Conservation (phyloP, 2,113 vertebrate genomes). For the Mixornis gularis region DNA sequence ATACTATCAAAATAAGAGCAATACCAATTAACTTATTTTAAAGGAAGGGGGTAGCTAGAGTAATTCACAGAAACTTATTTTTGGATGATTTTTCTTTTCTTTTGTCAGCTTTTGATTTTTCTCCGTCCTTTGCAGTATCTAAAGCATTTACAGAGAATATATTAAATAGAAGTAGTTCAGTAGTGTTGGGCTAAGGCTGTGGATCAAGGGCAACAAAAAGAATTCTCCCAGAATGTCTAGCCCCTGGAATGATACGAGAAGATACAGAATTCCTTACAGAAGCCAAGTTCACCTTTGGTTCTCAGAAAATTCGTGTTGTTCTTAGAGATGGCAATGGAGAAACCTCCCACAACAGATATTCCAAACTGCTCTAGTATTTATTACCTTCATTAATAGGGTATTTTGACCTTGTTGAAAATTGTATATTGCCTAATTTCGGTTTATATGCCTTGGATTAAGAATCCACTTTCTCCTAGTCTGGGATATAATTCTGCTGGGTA, state of each 20-base stretch:
- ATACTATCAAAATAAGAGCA: not conserved
- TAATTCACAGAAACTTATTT: not conserved
- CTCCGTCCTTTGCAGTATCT: not conserved
- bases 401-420: not conserved
- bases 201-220: not conserved
- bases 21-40: not conserved
- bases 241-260: not conserved
- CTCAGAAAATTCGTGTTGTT: not conserved
- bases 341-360: not conserved
- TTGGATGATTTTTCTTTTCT: not conserved
- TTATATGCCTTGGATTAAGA: not conserved
- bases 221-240: not conserved
- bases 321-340: not conserved
- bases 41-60: accelerated
- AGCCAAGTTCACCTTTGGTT: not conserved
- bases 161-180: not conserved
- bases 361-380: not conserved
- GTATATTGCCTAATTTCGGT: not conserved
- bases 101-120: not conserved
- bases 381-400: not conserved
- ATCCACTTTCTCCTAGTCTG: not conserved
- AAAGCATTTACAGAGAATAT: not conserved
- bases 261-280: not conserved
- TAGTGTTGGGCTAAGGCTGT: not conserved
- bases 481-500: not conserved